phyloP scores from a whole-genome alignment of 2,888 invertebrate species.

The Cryptus viduatorius region DNA sequence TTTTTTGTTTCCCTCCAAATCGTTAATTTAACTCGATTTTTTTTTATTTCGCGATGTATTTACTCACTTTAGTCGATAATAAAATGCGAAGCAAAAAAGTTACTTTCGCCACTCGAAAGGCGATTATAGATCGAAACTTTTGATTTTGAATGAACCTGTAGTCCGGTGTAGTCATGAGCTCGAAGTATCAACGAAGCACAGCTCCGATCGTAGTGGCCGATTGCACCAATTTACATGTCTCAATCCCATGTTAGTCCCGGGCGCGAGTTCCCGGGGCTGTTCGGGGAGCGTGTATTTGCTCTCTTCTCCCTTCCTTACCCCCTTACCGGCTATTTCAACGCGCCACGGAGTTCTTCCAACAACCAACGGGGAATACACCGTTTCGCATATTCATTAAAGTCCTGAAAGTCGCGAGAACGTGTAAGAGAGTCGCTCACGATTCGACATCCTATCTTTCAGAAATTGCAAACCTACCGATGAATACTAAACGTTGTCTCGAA shows the following conservation, averaged over 20 bases:
- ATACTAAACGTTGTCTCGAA: not conserved
- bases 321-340: constrained; percentile 34
- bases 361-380: constrained; percentile 48
- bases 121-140: not conserved
- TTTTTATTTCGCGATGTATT: not conserved
- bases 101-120: not conserved
- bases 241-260: constrained; percentile 80
- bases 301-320: not conserved
- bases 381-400: constrained; percentile 80
- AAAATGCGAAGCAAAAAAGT: not conserved
- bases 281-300: constrained; percentile 59
- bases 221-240: constrained; percentile 84
- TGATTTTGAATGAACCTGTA: constrained; percentile 76
- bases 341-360: constrained; percentile 21
- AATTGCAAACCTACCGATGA: constrained; percentile 12
- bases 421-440: constrained; percentile 21
- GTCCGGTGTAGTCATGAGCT: constrained; percentile 69
- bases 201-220: constrained; percentile 81
- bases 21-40: not conserved
- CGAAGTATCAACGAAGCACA: constrained; percentile 76
- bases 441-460: not conserved
- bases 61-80: not conserved
- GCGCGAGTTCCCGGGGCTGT: constrained; percentile 73
- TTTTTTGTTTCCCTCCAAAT: too few relatives aligned
- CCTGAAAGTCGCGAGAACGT: constrained; percentile 31